Conservation (phyloP, 2,113 vertebrate genomes). For the Oophaga pumilio region DNA sequence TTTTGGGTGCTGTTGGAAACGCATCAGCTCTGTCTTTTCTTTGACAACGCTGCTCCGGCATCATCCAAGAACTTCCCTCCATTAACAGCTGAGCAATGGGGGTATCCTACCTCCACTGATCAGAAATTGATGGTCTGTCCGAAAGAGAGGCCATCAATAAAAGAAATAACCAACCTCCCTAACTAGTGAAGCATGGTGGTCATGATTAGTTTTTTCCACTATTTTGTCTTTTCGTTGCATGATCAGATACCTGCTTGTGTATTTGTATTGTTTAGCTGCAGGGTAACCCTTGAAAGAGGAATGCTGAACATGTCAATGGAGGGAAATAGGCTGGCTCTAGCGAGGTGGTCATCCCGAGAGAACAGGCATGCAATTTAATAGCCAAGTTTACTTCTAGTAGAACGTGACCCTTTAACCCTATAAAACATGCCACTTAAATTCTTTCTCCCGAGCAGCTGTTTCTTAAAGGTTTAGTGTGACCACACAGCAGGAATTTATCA, state of each 20-base stretch:
- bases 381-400: constrained; percentile 18
- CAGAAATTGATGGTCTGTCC: no score
- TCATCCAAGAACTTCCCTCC: no score
- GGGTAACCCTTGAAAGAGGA: neutral
- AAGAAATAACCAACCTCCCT: no score
- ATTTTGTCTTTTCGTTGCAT: neutral
- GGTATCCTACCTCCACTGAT: no score
- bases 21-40: no score
- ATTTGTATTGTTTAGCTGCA: neutral
- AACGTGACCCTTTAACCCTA: constrained; percentile 49
- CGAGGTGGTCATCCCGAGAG: neutral
- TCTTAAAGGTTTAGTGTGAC: constrained; percentile 18
- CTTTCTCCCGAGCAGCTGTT: constrained; percentile 35
- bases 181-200: no score
- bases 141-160: no score
- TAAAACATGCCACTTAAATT: constrained; percentile 30
- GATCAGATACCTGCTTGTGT: neutral
- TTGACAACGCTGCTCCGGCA: no score
- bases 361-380: constrained; percentile 27
- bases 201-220: neutral
- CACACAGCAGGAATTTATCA: constrained; percentile 48
- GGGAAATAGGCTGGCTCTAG: neutral
- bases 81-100: no score
- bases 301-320: neutral
- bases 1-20: no score